Percentiles rank a stretch among this genome's conserved stretches.
Conservation (phyloP, 1,140 invertebrate genomes). For the Neodiprion pinetum region DNA sequence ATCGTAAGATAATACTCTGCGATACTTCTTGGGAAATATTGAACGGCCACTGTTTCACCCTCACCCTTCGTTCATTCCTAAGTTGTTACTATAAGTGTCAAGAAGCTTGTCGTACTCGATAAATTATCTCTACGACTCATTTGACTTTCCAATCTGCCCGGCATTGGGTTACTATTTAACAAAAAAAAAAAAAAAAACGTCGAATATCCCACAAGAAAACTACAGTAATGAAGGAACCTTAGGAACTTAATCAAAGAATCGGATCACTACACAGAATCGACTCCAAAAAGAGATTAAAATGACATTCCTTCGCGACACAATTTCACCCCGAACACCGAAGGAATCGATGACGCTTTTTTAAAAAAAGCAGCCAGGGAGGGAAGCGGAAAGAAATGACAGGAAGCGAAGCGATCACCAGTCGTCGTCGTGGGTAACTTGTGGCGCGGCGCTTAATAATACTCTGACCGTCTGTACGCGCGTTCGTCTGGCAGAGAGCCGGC, state of each 20-base stretch:
- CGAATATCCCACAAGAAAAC: no score
- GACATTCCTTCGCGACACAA: no score
- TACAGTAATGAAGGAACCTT: no score
- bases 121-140: neutral
- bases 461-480: neutral
- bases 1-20: constrained; percentile 9
- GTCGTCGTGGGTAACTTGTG: neutral
- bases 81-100: neutral
- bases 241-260: no score
- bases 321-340: no score
- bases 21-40: neutral
- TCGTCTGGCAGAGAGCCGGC: constrained; percentile 1
- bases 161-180: neutral
- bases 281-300: no score
- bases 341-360: no score
- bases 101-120: neutral
- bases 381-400: no score
- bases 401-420: neutral
- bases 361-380: no score
- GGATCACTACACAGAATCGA: no score
- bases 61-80: neutral
- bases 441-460: neutral
- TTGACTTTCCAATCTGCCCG: neutral
- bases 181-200: no score
- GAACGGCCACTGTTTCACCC: neutral